Evolutionary conservation across 2,113 vertebrate genomes (phyloP).

Genomic region (Gallinago paraguaiae): DNA sequence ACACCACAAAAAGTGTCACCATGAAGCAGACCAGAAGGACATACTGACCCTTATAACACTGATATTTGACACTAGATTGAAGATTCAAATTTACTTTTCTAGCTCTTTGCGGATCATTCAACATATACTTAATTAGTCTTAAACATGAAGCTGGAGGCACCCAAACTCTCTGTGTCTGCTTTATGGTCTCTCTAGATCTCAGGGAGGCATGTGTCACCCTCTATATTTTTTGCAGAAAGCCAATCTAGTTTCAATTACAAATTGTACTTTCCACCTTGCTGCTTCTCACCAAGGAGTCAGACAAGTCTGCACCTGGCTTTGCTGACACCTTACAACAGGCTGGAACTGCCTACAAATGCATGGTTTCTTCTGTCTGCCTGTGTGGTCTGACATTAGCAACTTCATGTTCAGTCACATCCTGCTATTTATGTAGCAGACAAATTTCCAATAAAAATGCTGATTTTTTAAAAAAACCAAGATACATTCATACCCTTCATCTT

Average conservation of each 20-base stretch:
- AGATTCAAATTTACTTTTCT: background rate
- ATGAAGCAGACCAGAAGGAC: background rate
- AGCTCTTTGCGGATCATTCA: background rate
- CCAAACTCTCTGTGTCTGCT: background rate
- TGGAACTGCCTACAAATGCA: background rate
- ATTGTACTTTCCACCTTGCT: background rate
- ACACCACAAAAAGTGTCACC: rapidly evolving
- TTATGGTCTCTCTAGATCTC: background rate
- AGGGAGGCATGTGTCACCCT: background rate
- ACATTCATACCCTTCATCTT: background rate
- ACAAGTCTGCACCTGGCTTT: background rate
- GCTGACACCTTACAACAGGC: background rate
- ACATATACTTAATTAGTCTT: background rate
- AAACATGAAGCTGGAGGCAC: background rate
- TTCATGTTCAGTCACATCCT: background rate
- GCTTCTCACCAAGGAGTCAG: background rate
- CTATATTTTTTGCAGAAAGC: background rate
- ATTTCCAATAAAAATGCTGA: background rate
- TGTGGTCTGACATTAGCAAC: background rate
- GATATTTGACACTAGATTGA: background rate
- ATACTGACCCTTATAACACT: background rate
- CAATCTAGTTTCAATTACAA: background rate
- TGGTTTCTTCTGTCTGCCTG: background rate
- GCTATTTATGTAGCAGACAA: background rate
- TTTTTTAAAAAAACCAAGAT: background rate